A percentile compares a stretch with the other conserved stretches of the same genome.
These are phyloP conservation scores for Podargus strigoides DNA, from an alignment of 2,797 vertebrate genomes.

Conservation along the genomic window DNA sequence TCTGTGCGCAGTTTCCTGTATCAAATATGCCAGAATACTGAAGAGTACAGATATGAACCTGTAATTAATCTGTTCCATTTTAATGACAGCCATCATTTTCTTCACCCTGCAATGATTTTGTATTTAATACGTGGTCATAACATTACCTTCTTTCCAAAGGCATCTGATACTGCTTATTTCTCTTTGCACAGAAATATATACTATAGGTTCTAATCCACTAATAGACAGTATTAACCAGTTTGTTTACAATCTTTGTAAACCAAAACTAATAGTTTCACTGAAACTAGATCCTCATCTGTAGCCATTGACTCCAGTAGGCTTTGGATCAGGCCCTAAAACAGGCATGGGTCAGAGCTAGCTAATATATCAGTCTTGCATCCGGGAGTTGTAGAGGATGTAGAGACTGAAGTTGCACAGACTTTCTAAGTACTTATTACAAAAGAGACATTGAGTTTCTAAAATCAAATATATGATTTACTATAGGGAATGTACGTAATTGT, in stretches of 20 bases:
- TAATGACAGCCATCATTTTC: neutral
- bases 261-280: conserved; percentile 59
- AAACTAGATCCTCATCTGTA: conserved; percentile 45
- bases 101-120: neutral
- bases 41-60: neutral
- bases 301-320: neutral
- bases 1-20: neutral
- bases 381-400: neutral
- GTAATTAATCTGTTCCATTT: neutral
- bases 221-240: neutral
- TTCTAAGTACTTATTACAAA: conserved; percentile 18
- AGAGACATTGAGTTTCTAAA: neutral
- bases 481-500: neutral
- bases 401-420: conserved; percentile 1
- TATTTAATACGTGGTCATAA: neutral
- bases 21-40: neutral
- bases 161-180: neutral
- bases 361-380: neutral
- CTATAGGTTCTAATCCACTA: neutral
- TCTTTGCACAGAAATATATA: neutral
- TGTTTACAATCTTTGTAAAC: conserved; percentile 11
- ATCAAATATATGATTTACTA: neutral
- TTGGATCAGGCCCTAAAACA: conserved; percentile 60
- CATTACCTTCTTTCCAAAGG: neutral
- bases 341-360: conserved; percentile 3